Conservation (phyloP, 1,140 invertebrate genomes). For the Drosophila setifemur region DNA sequence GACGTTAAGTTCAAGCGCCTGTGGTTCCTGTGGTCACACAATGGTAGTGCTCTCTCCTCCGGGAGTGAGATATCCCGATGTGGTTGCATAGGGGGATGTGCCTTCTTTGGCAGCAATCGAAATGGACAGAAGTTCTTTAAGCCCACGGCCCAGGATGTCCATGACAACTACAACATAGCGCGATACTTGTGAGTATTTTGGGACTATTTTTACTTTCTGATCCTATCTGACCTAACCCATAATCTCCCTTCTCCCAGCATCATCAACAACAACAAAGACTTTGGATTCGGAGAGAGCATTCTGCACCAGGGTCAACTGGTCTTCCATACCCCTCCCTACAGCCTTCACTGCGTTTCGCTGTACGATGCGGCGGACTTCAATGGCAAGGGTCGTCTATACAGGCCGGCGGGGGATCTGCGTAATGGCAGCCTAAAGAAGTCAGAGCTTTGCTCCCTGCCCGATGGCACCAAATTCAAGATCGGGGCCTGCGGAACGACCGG, state of each 20-base stretch:
- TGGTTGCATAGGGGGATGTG: slow-evolving; percentile 96
- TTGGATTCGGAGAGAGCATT: slow-evolving; percentile 96
- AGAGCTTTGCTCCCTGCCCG: slow-evolving; percentile 51
- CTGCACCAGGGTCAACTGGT: slow-evolving; percentile 93
- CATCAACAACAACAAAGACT: slow-evolving; percentile 84
- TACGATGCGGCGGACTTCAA: slow-evolving; percentile 85
- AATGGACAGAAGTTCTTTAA: slow-evolving; percentile 95
- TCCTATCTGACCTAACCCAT: not conserved
- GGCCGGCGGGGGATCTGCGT: slow-evolving; percentile 60
- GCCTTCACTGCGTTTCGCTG: slow-evolving; percentile 89
- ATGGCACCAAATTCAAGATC: slow-evolving; percentile 71
- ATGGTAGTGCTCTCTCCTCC: slow-evolving; percentile 82
- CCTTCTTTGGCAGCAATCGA: slow-evolving; percentile 95
- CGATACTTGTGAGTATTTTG: slow-evolving; percentile 85
- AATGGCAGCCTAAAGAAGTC: slow-evolving; percentile 78
- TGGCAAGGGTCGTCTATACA: slow-evolving; percentile 74
- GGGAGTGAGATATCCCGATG: slow-evolving; percentile 86
- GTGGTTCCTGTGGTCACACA: slow-evolving; percentile 96
- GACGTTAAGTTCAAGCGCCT: slow-evolving; percentile 94
- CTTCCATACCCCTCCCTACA: slow-evolving; percentile 94
- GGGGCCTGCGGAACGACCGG: slow-evolving; percentile 37
- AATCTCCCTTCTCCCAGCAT: slow-evolving; percentile 42
- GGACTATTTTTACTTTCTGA: not conserved
- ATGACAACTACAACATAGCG: slow-evolving; percentile 92
- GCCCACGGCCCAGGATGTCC: slow-evolving; percentile 89